A percentile compares a stretch with the other conserved stretches of the same genome.
Evolutionary conservation across 2,888 invertebrate genomes (phyloP).

Genomic region (Dryadula phaetusa): DNA sequence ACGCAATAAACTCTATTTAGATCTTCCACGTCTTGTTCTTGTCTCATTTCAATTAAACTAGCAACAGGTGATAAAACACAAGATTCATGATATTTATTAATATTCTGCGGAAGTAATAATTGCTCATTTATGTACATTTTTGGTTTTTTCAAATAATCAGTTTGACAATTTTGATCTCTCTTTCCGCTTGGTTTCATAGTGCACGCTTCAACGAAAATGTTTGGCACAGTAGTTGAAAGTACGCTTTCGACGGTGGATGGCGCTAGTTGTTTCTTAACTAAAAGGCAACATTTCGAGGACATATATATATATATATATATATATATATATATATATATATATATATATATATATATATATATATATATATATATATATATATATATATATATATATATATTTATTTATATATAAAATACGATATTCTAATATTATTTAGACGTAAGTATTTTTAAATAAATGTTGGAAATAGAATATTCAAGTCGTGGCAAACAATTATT

Average conservation of each 20-base stretch:
- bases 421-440: too few relatives aligned
- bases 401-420: too few relatives aligned
- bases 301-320: too few relatives aligned
- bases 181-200: slow-evolving; percentile 70
- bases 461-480: too few relatives aligned
- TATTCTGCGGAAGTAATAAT: slow-evolving; percentile 12
- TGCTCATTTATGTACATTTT: background rate
- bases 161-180: slow-evolving; percentile 59
- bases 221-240: slow-evolving; percentile 27
- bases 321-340: too few relatives aligned
- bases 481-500: too few relatives aligned
- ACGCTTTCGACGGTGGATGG: slow-evolving; percentile 48
- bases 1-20: slow-evolving; percentile 65
- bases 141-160: slow-evolving; percentile 42
- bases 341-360: too few relatives aligned
- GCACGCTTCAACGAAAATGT: slow-evolving; percentile 52
- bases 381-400: too few relatives aligned
- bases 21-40: slow-evolving; percentile 57
- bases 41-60: slow-evolving; percentile 62
- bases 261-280: slow-evolving; percentile 59
- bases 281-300: too few relatives aligned
- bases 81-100: slow-evolving; percentile 33
- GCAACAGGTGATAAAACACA: slow-evolving; percentile 53
- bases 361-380: too few relatives aligned
- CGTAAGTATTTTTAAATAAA: too few relatives aligned